Evolutionary conservation across 2,888 invertebrate species (phyloP).

Genomic region (Resseliella maxima): DNA sequence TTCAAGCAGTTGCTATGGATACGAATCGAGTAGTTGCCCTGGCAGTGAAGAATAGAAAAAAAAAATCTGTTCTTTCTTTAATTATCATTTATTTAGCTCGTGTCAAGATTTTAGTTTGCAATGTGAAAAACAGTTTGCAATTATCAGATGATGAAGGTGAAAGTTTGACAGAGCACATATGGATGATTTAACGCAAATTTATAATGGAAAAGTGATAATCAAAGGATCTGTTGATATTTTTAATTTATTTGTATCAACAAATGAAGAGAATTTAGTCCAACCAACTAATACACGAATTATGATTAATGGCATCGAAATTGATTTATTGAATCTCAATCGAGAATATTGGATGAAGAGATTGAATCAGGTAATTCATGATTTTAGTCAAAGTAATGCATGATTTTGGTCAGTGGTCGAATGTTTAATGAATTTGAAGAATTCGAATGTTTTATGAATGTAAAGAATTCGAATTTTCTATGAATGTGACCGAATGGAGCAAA

Average conservation of each 20-base stretch:
- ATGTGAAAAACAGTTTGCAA: slow-evolving; percentile 11
- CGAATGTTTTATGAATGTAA: too few relatives aligned
- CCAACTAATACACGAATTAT: not conserved
- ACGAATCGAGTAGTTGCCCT: too few relatives aligned
- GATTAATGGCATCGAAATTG: slow-evolving; percentile 11
- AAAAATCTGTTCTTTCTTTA: not conserved
- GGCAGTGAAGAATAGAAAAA: too few relatives aligned
- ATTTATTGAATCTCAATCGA: not conserved
- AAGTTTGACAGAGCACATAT: slow-evolving; percentile 27
- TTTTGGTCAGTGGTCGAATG: too few relatives aligned
- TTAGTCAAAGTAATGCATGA: not conserved
- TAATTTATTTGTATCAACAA: not conserved
- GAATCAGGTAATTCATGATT: slow-evolving; percentile 53
- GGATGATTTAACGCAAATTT: slow-evolving; percentile 56
- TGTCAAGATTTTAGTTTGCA: not conserved
- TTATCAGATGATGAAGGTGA: slow-evolving; percentile 51
- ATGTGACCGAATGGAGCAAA: too few relatives aligned
- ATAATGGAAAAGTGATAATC: slow-evolving; percentile 45
- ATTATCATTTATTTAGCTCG: too few relatives aligned
- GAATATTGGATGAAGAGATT: slow-evolving; percentile 55
- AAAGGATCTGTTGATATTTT: not conserved
- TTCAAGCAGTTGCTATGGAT: too few relatives aligned
- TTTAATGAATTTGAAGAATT: too few relatives aligned
- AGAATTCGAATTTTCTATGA: too few relatives aligned
- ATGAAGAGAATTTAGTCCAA: too few relatives aligned